Percentiles rank a stretch among this genome's conserved stretches.
Evolutionary conservation across 2,888 invertebrate species (phyloP).

Genomic region (Acheta domesticus): DNA sequence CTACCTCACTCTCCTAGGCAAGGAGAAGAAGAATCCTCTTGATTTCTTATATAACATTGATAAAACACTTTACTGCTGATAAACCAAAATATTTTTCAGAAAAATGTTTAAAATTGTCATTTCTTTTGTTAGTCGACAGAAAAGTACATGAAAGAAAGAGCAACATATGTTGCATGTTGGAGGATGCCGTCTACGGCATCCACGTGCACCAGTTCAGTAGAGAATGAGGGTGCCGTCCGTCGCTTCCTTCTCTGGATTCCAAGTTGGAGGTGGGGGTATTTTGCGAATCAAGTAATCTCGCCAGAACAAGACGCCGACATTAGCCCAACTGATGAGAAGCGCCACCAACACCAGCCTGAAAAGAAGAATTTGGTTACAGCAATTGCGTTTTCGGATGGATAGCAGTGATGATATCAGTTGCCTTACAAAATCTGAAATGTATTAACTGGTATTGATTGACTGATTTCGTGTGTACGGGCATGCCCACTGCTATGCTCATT

Average conservation of each 20-base stretch:
- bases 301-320: constrained; percentile 45
- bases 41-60: no score
- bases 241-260: neutral
- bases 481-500: neutral
- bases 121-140: no score
- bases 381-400: neutral
- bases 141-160: no score
- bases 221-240: neutral
- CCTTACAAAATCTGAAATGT: no score
- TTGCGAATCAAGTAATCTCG: constrained; percentile 41
- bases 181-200: no score
- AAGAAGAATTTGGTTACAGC: neutral
- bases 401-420: neutral
- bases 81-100: no score
- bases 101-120: no score
- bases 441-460: neutral
- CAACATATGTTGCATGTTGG: no score
- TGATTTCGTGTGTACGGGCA: neutral
- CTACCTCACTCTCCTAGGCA: no score
- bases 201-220: neutral
- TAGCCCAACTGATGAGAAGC: constrained; percentile 41
- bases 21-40: no score
- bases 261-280: neutral
- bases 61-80: no score
- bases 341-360: constrained; percentile 44